Conservation (phyloP, 37 sponge, comb jelly and placozoan species). For the Beroe forskalii region DNA sequence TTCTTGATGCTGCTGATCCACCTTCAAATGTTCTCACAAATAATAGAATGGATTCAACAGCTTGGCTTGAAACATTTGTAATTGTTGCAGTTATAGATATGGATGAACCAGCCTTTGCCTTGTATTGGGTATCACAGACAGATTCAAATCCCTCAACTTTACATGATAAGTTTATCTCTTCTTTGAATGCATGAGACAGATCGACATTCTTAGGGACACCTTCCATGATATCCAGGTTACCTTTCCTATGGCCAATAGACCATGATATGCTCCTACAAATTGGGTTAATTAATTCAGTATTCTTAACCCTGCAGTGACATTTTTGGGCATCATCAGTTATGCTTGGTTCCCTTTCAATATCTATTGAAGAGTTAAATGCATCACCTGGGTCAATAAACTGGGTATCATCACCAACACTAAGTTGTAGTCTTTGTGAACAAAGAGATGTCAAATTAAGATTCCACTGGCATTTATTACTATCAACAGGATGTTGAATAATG, state of each 20-base stretch:
- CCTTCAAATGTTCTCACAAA: slow-evolving; percentile 20
- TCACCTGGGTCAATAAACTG: slow-evolving; percentile 11
- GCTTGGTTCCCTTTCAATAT: background rate
- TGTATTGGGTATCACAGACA: background rate
- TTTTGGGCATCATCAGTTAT: background rate
- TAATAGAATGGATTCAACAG: background rate
- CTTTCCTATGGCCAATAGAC: background rate
- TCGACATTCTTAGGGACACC: background rate
- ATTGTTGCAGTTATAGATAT: background rate
- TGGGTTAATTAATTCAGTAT: slow-evolving; percentile 4
- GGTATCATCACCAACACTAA: background rate
- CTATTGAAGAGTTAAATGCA: background rate
- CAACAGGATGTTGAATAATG: background rate
- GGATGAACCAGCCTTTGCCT: background rate
- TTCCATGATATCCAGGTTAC: background rate
- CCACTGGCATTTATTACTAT: slow-evolving; percentile 24
- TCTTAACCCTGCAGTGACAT: slow-evolving; percentile 34
- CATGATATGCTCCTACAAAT: background rate
- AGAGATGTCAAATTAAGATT: slow-evolving; percentile 1
- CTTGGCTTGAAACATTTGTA: background rate
- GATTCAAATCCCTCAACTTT: background rate
- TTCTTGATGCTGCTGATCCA: background rate
- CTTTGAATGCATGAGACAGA: slow-evolving; percentile 22
- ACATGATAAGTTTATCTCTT: background rate
- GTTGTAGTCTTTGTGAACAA: slow-evolving; percentile 20